A percentile compares a stretch with the other conserved stretches of the same genome.
Evolutionary conservation across 2,888 invertebrate genomes (phyloP).

Genomic region (Sarcophaga caerulescens): DNA sequence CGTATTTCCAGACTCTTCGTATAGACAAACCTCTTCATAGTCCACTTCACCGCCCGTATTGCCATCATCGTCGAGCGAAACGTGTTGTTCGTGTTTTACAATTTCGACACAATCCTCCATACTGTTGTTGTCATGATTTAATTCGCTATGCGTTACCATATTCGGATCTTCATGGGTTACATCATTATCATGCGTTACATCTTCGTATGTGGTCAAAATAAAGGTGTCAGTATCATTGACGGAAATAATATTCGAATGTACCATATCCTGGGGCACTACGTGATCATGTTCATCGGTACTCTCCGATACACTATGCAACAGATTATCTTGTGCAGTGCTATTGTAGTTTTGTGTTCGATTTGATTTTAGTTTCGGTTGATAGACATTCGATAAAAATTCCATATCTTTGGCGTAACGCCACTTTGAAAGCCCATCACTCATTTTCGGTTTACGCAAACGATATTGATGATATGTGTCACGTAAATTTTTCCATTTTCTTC

Average conservation of each 20-base stretch:
- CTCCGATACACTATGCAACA: slow-evolving; percentile 69
- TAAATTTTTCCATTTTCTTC: slow-evolving; percentile 79
- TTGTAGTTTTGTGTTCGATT: slow-evolving; percentile 72
- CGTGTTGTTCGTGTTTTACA: slow-evolving; percentile 73
- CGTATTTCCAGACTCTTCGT: slow-evolving; percentile 76
- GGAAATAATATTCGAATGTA: slow-evolving; percentile 73
- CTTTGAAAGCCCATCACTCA: slow-evolving; percentile 76
- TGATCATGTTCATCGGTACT: slow-evolving; percentile 73
- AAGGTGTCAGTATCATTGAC: slow-evolving; percentile 76
- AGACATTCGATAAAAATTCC: slow-evolving; percentile 77
- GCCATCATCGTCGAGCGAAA: slow-evolving; percentile 74
- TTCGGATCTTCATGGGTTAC: slow-evolving; percentile 74
- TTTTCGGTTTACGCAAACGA: slow-evolving; percentile 77
- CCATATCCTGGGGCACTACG: slow-evolving; percentile 70
- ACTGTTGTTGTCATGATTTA: slow-evolving; percentile 73
- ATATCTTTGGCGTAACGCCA: slow-evolving; percentile 79
- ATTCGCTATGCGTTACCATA: slow-evolving; percentile 71
- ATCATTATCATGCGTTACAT: slow-evolving; percentile 76
- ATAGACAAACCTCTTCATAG: slow-evolving; percentile 78
- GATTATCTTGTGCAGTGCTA: slow-evolving; percentile 53
- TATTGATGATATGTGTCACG: slow-evolving; percentile 80
- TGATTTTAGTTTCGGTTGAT: slow-evolving; percentile 78
- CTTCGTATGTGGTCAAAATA: slow-evolving; percentile 76
- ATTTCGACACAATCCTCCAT: slow-evolving; percentile 75
- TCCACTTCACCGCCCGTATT: slow-evolving; percentile 75